Base-by-base conservation (phyloP, 2,888 invertebrate genomes). In the Sarcophaga subvicina region DNA sequence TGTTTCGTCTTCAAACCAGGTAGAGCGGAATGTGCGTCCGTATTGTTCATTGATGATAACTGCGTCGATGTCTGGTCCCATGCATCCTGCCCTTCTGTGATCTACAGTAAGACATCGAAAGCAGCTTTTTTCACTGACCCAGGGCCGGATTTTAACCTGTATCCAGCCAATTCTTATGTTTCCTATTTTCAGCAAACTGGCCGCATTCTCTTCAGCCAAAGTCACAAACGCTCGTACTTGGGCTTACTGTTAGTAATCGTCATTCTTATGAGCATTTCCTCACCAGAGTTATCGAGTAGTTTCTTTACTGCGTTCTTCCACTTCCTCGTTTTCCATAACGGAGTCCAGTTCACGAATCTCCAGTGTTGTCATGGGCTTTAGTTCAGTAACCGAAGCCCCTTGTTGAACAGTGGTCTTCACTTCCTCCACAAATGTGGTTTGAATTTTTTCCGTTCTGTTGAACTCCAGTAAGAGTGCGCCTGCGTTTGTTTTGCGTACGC, bases 151-250 rank as follows among this genome's bases (percentile, higher is more conserved):
- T 47, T 11, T 47, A 11, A 11, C 49, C 12, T 12, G 49, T 12
- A 49, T 49, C 37, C 64, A 64, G 25, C 27, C 27, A 27, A 64
- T 66, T 17, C 27, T 66, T 5, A 66, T 37, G 5, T 17, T 27
- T 12, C 17, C 66, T 20, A 45, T 45, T 47, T 69, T 69, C 8
- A 69, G 14, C 27, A 66, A 27, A 45, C 3, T 45, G 45, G n/a
- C 69, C 14, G 45, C 69, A 45, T 6, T 47, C 20, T 45, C 20
- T 11, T 3, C 27, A 12, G 66, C 8, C 45, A 69, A n/a, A 45
- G n/a, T 20, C 10, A 69, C 69, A n/a, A 69, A 69, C 20, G 69
- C 69, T 47, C 69, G 45, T 10, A 69, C 47, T 14, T 45, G 47
- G 10, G 22, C 45, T 49, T 70, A 47, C 12, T 70, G 47, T 70